A percentile compares a stretch with the other conserved stretches of the same genome.
Evolutionary conservation across 2,797 vertebrate genomes (phyloP).

Genomic region (Threskiornis aethiopicus): DNA sequence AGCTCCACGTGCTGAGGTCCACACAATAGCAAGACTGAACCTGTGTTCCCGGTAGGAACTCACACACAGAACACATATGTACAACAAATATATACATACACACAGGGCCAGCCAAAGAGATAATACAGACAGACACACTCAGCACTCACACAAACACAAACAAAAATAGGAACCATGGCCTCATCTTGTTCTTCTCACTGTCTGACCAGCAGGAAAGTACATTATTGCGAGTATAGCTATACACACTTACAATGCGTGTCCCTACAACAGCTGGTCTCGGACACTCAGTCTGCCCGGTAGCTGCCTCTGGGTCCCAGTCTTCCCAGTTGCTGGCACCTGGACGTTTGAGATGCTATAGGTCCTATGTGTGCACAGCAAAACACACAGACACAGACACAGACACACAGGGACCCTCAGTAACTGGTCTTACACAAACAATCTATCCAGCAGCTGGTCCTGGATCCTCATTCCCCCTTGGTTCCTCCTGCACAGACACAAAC

Average conservation of each 20-base stretch:
- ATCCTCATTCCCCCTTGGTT: not conserved
- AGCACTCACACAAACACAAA: not conserved
- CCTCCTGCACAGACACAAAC: not conserved
- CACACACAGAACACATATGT: not conserved
- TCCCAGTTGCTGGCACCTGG: not conserved
- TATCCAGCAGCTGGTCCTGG: not conserved
- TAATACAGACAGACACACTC: not conserved
- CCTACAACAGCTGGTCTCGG: not conserved
- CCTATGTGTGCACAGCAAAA: not conserved
- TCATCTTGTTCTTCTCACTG: not conserved
- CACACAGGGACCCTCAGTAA: not conserved
- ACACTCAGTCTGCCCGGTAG: not conserved
- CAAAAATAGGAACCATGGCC: not conserved
- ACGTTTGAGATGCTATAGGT: not conserved
- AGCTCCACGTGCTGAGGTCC: not conserved
- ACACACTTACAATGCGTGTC: not conserved
- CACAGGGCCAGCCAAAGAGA: not conserved
- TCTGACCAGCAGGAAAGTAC: not conserved
- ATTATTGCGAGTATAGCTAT: not conserved
- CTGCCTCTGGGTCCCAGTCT: not conserved
- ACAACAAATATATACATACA: not conserved
- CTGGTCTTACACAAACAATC: not conserved
- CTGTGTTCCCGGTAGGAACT: not conserved
- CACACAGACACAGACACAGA: too few species aligned
- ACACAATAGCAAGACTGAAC: not conserved